Percentiles rank a stretch among this genome's conserved stretches.
Evolutionary conservation across 2,113 vertebrate genomes (phyloP).

Genomic region (Rana temporaria): DNA sequence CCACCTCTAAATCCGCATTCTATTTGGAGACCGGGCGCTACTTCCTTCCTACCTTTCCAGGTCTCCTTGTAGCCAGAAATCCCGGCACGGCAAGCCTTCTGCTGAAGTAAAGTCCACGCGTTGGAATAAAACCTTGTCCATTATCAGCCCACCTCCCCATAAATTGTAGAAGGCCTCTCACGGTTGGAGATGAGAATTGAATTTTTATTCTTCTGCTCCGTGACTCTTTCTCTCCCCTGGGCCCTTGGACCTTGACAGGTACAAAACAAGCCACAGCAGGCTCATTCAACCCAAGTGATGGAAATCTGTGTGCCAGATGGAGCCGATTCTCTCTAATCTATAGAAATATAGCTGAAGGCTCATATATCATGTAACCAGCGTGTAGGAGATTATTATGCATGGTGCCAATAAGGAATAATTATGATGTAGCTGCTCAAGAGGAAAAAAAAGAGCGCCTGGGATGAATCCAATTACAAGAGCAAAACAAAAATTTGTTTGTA

Average conservation of each 20-base stretch:
- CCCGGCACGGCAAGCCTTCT: not conserved
- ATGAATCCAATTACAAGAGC: conserved; percentile 1
- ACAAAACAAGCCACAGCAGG: conserved; percentile 41
- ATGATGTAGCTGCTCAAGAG: not conserved
- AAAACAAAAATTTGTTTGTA: not conserved
- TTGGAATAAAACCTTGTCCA: conserved; percentile 6
- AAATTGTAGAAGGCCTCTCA: conserved; percentile 18
- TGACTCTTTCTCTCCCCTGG: conserved; percentile 19
- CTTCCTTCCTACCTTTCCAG: no score
- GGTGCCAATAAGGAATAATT: conserved; percentile 33
- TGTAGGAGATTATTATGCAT: conserved; percentile 31
- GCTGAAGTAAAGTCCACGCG: conserved; percentile 4
- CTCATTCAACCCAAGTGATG: conserved; percentile 38
- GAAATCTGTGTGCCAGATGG: conserved; percentile 55
- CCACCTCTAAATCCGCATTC: no score
- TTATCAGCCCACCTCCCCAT: conserved; percentile 34
- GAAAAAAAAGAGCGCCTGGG: not conserved
- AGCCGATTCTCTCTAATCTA: conserved; percentile 42
- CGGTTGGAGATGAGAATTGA: conserved; percentile 29
- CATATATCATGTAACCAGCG: conserved; percentile 45
- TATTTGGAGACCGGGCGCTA: no score
- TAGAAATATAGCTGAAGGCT: conserved; percentile 39
- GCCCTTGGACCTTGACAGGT: conserved; percentile 42
- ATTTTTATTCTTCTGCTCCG: conserved; percentile 43
- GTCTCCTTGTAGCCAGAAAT: not conserved